Percentiles rank a stretch among this genome's conserved stretches.
These are phyloP conservation scores for Gadus chalcogrammus DNA, from an alignment of 2,113 vertebrate genomes.

Conservation along the genomic window DNA sequence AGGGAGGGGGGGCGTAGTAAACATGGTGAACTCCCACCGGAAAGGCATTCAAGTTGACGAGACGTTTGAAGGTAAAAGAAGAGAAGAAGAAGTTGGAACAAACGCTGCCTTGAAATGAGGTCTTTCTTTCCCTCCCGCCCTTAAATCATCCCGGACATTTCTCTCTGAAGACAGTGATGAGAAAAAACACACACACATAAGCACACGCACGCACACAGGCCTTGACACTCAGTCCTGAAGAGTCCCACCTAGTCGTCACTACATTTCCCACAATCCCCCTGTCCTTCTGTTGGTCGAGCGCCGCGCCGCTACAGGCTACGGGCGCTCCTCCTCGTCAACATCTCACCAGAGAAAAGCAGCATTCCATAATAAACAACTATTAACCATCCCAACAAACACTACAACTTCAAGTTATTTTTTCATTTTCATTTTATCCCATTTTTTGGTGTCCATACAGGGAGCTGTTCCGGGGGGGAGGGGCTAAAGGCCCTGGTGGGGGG, in stretches of 20 bases:
- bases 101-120: not conserved
- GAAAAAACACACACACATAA: slow-evolving; percentile 32
- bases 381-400: not conserved
- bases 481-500: no score
- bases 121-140: slow-evolving; percentile 26
- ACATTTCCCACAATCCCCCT: slow-evolving; percentile 7
- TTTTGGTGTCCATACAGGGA: no score
- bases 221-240: slow-evolving; percentile 42
- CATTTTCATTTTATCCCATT: no score
- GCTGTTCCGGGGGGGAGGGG: no score
- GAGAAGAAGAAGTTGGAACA: slow-evolving; percentile 13
- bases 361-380: slow-evolving; percentile 57
- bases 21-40: slow-evolving; percentile 46
- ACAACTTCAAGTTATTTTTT: no score
- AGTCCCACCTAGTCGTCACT: slow-evolving; percentile 38
- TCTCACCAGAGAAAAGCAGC: slow-evolving; percentile 50
- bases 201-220: slow-evolving; percentile 31
- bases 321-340: no score
- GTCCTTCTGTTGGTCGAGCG: no score
- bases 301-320: no score
- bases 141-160: slow-evolving; percentile 37
- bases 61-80: not conserved
- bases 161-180: slow-evolving; percentile 73
- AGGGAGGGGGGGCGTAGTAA: not conserved
- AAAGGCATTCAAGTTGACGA: slow-evolving; percentile 44